phyloP scores from a whole-genome alignment of 2,888 invertebrate species.

The Athalia circularis region DNA sequence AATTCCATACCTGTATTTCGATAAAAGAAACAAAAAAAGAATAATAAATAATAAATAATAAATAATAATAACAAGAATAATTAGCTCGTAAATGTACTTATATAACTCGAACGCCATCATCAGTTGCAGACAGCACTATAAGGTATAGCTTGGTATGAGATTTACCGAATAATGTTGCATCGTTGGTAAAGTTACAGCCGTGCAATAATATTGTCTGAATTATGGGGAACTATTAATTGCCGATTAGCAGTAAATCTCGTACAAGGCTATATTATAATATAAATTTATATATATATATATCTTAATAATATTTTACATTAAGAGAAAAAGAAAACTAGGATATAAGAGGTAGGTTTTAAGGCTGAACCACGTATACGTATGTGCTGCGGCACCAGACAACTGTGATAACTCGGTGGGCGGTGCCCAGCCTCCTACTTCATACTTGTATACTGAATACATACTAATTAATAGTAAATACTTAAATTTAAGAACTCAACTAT shows the following conservation, averaged over 20 bases:
- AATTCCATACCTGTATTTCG: conserved; percentile 10
- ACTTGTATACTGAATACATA: conserved; percentile 72
- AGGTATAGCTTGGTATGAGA: conserved; percentile 61
- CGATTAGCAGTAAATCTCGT: conserved; percentile 34
- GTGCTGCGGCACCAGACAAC: conserved; percentile 74
- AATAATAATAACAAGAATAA: conserved; percentile 9
- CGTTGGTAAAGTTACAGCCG: conserved; percentile 14
- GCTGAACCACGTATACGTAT: conserved; percentile 75
- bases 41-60: conserved; percentile 32
- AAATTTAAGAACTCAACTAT: conserved; percentile 47
- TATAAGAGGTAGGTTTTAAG: conserved; percentile 73
- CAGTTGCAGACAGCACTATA: conserved; percentile 62
- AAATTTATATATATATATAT: conserved; percentile 44
- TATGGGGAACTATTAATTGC: conserved; percentile 6
- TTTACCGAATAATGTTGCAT: conserved; percentile 50
- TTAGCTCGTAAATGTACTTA: conserved; percentile 40
- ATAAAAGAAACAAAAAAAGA: conserved; percentile 36
- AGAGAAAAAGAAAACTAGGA: conserved; percentile 51
- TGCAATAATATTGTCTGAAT: conserved; percentile 22
- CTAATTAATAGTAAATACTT: conserved; percentile 63
- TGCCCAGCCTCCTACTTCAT: conserved; percentile 75
- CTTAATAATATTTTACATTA: conserved; percentile 47
- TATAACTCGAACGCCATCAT: conserved; percentile 56
- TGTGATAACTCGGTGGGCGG: conserved; percentile 75
- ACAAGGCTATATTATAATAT: conserved; percentile 45